These are phyloP conservation scores for Hydrotaea diabolus DNA, from an alignment of 2,888 invertebrate genomes.

Conservation along the genomic window DNA sequence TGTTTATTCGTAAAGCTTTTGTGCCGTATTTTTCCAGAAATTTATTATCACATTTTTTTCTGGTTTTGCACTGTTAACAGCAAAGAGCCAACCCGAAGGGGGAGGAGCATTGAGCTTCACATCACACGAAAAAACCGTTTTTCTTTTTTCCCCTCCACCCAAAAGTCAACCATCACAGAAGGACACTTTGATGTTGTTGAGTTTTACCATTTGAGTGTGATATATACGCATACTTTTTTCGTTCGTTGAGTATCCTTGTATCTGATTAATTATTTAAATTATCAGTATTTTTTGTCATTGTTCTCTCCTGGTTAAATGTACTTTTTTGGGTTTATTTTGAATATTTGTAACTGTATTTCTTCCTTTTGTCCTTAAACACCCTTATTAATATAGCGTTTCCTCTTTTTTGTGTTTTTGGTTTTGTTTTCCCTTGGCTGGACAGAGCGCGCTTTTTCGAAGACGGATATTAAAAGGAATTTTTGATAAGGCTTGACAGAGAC, in stretches of 20 bases:
- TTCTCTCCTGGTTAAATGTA: conserved; percentile 39
- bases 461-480: conserved; percentile 35
- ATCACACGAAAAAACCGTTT: neutral
- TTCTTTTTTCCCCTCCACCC: neutral
- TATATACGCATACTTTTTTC: neutral
- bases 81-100: neutral
- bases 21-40: conserved; percentile 16
- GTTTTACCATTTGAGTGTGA: conserved; percentile 7
- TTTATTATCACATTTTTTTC: conserved; percentile 13
- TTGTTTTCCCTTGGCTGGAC: neutral
- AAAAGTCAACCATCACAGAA: neutral
- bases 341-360: neutral
- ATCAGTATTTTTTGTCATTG: conserved; percentile 35
- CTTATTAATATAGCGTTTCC: conserved; percentile 41
- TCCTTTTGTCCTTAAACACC: conserved; percentile 30
- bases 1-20: conserved; percentile 32
- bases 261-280: conserved; percentile 64
- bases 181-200: conserved; percentile 30
- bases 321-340: conserved; percentile 23
- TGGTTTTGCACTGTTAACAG: too few relatives aligned
- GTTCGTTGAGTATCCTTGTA: neutral
- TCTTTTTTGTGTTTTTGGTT: neutral
- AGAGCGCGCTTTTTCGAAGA: neutral
- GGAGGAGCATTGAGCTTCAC: too few relatives aligned
- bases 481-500: conserved; percentile 16